phyloP scores from a whole-genome alignment of 1,140 invertebrate genomes.

The Lepidurus apus region DNA sequence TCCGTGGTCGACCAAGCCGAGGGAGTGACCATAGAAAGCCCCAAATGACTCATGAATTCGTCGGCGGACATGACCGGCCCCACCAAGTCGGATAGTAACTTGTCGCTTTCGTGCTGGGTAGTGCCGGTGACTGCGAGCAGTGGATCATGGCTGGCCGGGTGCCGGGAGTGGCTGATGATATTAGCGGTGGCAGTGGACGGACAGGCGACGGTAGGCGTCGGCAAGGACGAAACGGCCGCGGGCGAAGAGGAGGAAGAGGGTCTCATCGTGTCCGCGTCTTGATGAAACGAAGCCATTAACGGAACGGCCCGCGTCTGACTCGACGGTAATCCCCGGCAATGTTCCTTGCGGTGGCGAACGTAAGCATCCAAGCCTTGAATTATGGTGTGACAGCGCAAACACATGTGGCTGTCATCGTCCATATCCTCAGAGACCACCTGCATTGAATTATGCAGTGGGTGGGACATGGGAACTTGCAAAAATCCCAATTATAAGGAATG shows the following conservation, averaged over 20 bases:
- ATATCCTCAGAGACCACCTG: constrained; percentile 3
- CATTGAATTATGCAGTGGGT: constrained; percentile 16
- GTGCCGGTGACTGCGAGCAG: constrained; percentile 25
- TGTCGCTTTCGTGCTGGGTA: constrained; percentile 10
- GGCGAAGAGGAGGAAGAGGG: neutral
- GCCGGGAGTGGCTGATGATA: constrained; percentile 29
- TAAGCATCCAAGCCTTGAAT: constrained; percentile 75
- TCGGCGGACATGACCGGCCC: constrained; percentile 22
- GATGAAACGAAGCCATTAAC: constrained; percentile 41
- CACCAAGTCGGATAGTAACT: constrained; percentile 4
- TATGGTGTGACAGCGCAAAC: constrained; percentile 74
- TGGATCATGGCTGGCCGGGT: constrained; percentile 16
- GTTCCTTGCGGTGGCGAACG: constrained; percentile 66
- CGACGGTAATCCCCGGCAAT: constrained; percentile 46
- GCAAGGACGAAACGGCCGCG: neutral
- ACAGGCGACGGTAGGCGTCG: neutral
- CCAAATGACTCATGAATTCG: constrained; percentile 33
- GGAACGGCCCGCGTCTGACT: constrained; percentile 39
- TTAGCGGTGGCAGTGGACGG: neutral
- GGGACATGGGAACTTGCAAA: neutral
- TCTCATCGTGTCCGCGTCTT: constrained; percentile 38
- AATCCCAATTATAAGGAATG: neutral
- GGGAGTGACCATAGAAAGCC: constrained; percentile 27
- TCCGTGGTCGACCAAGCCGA: constrained; percentile 26
- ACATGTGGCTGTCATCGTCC: constrained; percentile 71